Base-by-base conservation (phyloP, 1,140 invertebrate genomes). In the Diprion similis region DNA sequence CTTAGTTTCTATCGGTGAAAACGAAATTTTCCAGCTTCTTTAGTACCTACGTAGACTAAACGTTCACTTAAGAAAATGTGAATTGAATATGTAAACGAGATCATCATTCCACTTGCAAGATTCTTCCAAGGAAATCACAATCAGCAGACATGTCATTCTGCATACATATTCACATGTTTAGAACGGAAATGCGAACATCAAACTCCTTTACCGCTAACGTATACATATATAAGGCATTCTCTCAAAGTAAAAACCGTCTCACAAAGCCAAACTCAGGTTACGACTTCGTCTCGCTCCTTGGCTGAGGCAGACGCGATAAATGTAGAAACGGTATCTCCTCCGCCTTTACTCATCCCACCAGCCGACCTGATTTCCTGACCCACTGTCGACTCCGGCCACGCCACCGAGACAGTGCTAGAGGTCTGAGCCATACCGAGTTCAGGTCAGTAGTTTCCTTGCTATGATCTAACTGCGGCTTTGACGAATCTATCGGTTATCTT, bases 281-380 rank as follows among this genome's bases (percentile, higher is more conserved):
- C 51, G 51, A 8, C 51, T 59, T 17, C 11, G 51, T 59, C 11
- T 59, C 51, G 51, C 51, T 8, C 6, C 11, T 17, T 13, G 51
- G 51, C 51, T 17, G n/a, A 59, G n/a, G 51, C 51, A 59, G 51
- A 59, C 51, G 9, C 11, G 51, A 9, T 59, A 59, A 17, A 59
- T 17, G 51, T 15, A 59, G 51, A 17, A 59, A 59, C 51, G 51
- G 51, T 59, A 59, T 59, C 51, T 59, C 75, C 72, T 78, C 72
- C 76, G 80, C 77, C 68, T 24, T 66, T 67, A 37, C 46, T 71
- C 73, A 64, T 69, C 13, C 45, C 70, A 68, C 70, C 70, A 78
- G 51, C 70, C 78, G 84, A 82, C 85, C 84, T 83, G 82, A 86
- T 87, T 86, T 86, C 81, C 80, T 87, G 84, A 87, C 85, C 84